Percentiles rank a stretch among this genome's conserved stretches.
Conservation (phyloP, 2,888 invertebrate species). For the Pycnomerus fuliginosus region DNA sequence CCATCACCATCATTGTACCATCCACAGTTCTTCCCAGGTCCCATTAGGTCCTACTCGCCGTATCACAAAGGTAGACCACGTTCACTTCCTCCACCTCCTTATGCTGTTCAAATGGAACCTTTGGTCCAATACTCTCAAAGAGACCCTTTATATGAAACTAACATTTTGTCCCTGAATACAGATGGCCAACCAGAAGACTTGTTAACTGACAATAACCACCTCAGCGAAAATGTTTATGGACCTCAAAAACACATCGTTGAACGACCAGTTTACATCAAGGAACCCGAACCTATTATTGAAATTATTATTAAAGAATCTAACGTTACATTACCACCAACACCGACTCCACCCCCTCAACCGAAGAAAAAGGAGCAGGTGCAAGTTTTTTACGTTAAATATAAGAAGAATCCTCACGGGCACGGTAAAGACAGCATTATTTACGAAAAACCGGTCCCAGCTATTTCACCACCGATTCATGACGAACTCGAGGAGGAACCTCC, state of each 20-base stretch:
- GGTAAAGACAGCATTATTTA: slow-evolving; percentile 73
- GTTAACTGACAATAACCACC: slow-evolving; percentile 52
- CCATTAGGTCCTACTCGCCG: slow-evolving; percentile 34
- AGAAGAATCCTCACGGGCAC: slow-evolving; percentile 74
- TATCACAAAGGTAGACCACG: slow-evolving; percentile 48
- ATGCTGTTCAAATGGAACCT: slow-evolving; percentile 80
- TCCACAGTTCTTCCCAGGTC: slow-evolving; percentile 45
- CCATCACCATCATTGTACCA: slow-evolving; percentile 30
- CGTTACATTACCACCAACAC: slow-evolving; percentile 70
- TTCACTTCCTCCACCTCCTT: slow-evolving; percentile 62
- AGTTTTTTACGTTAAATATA: slow-evolving; percentile 89
- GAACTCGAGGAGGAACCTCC: slow-evolving; percentile 55
- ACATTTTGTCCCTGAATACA: slow-evolving; percentile 42
- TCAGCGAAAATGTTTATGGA: slow-evolving; percentile 54
- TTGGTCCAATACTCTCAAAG: slow-evolving; percentile 77
- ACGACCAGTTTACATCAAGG: slow-evolving; percentile 59
- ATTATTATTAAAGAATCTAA: slow-evolving; percentile 91
- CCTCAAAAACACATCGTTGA: slow-evolving; percentile 44
- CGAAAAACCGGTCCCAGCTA: slow-evolving; percentile 77
- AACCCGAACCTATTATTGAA: slow-evolving; percentile 88
- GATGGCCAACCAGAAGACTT: slow-evolving; percentile 48
- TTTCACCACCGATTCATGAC: slow-evolving; percentile 66
- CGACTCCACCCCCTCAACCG: slow-evolving; percentile 56
- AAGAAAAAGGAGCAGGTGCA: slow-evolving; percentile 80
- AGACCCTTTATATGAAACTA: slow-evolving; percentile 71